These are phyloP conservation scores for Matsumurasca onukii DNA, from an alignment of 1,140 invertebrate genomes.

Conservation along the genomic window DNA sequence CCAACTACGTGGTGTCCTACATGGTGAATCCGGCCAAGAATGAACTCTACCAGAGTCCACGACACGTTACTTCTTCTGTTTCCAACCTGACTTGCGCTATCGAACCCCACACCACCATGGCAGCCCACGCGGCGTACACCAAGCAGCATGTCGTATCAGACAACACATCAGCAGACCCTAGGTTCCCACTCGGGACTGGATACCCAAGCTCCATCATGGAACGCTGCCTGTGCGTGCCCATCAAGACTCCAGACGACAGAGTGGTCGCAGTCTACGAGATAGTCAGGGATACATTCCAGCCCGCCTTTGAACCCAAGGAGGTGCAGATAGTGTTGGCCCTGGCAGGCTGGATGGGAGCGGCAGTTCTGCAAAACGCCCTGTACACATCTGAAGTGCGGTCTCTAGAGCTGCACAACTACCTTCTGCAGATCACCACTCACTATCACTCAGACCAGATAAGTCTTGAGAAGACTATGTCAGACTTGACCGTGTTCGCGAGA, in stretches of 20 bases:
- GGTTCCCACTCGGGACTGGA: background rate
- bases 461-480: background rate
- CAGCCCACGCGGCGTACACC: background rate
- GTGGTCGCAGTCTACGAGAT: conserved; percentile 1
- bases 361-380: background rate
- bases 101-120: background rate
- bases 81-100: background rate
- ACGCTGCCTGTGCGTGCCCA: background rate
- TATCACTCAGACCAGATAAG: background rate
- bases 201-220: background rate
- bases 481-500: background rate
- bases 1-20: background rate
- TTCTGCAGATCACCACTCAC: background rate
- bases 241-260: conserved; percentile 8
- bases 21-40: background rate
- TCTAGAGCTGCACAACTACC: background rate
- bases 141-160: background rate
- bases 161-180: background rate
- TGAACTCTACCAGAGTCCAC: conserved; percentile 1
- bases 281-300: background rate
- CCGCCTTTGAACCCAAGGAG: background rate
- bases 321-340: background rate
- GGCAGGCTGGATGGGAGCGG: background rate
- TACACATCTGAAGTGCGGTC: background rate
- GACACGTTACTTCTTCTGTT: background rate